Conservation (phyloP, 2,113 vertebrate genomes). For the Malurus cyaneus region DNA sequence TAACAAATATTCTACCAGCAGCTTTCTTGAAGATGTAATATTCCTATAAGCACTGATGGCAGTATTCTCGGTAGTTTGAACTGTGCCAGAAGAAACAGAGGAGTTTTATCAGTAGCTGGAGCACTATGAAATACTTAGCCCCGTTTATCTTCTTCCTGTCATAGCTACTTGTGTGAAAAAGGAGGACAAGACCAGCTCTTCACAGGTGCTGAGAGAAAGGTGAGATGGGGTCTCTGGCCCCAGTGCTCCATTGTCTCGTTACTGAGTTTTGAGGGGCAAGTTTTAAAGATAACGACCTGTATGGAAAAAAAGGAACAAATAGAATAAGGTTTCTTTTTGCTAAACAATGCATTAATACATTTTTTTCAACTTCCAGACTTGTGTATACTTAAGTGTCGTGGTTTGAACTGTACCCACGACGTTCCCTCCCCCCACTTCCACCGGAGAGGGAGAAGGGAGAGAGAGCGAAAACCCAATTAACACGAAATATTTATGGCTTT, state of each 20-base stretch:
- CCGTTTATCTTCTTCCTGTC: background rate
- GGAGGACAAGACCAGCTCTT: background rate
- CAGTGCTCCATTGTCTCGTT: background rate
- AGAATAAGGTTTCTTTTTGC: accelerated
- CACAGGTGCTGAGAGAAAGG: background rate
- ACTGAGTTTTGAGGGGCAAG: background rate
- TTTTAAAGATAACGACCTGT: background rate
- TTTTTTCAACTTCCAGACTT: background rate
- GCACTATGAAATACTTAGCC: background rate
- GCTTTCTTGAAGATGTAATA: background rate
- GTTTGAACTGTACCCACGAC: no score
- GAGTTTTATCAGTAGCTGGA: background rate
- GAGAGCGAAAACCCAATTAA: no score
- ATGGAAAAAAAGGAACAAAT: background rate
- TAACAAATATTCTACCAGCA: background rate
- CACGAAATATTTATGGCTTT: no score
- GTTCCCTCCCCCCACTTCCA: no score
- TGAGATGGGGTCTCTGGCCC: background rate
- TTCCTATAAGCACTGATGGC: background rate
- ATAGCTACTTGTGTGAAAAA: background rate
- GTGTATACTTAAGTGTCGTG: background rate
- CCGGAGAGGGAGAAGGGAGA: no score
- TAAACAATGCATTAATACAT: background rate
- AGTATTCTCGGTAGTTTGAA: background rate
- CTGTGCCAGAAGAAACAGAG: background rate